Conservation (phyloP, 1,140 invertebrate genomes). For the Caerostris extrusa region DNA sequence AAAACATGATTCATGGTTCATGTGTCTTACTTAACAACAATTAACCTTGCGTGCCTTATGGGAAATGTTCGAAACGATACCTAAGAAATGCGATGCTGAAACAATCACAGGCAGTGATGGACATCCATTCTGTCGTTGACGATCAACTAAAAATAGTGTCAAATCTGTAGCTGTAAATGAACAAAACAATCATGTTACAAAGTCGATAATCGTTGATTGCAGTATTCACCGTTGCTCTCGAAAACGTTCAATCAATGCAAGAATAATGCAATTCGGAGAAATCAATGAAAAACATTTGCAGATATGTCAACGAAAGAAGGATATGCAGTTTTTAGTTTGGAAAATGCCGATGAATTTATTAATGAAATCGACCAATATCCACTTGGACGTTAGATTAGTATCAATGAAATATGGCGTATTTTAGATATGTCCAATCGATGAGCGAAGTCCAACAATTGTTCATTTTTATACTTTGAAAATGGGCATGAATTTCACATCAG, state of each 20-base stretch:
- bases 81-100: slow-evolving; percentile 80
- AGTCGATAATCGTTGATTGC: slow-evolving; percentile 73
- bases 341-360: not conserved
- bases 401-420: slow-evolving; percentile 79
- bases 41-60: slow-evolving; percentile 82
- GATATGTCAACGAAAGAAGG: slow-evolving; percentile 80
- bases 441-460: slow-evolving; percentile 78
- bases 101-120: slow-evolving; percentile 81
- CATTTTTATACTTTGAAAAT: slow-evolving; percentile 80
- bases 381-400: slow-evolving; percentile 78
- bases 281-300: slow-evolving; percentile 80
- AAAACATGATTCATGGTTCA: slow-evolving; percentile 84
- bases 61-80: slow-evolving; percentile 82
- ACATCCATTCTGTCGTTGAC: slow-evolving; percentile 81
- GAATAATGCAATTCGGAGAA: slow-evolving; percentile 80
- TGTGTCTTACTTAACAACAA: slow-evolving; percentile 82
- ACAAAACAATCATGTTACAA: not conserved
- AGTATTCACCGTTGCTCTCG: not conserved
- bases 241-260: slow-evolving; percentile 80
- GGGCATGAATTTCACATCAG: no score
- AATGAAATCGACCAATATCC: slow-evolving; percentile 26
- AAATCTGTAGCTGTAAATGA: slow-evolving; percentile 19
- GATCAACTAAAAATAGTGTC: slow-evolving; percentile 71
- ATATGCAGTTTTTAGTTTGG: not conserved
- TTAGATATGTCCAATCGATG: slow-evolving; percentile 77